A percentile compares a stretch with the other conserved stretches of the same genome.
These are phyloP conservation scores for Passer domesticus DNA, from an alignment of 2,113 vertebrate genomes.

Conservation along the genomic window DNA sequence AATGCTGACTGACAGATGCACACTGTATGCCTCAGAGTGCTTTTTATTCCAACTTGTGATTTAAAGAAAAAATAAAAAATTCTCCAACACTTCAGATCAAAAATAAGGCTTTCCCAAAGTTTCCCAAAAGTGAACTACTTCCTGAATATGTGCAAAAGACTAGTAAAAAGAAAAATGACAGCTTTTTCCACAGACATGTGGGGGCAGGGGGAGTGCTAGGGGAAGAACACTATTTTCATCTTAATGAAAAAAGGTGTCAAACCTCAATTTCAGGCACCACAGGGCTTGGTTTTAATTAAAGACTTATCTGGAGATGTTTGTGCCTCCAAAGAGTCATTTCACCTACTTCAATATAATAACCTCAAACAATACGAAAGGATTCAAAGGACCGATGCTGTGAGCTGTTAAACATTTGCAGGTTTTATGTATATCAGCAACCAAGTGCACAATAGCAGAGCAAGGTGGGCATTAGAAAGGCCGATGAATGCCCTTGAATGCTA, in stretches of 20 bases:
- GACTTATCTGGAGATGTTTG: not conserved
- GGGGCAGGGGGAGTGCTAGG: rapidly evolving
- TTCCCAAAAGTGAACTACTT: not conserved
- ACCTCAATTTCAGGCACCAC: not conserved
- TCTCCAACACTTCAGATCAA: not conserved
- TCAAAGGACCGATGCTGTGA: not conserved
- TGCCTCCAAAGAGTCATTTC: not conserved
- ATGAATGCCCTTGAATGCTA: not conserved
- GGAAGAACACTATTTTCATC: not conserved
- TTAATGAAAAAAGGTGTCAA: not conserved
- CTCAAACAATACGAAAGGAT: not conserved
- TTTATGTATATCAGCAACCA: not conserved
- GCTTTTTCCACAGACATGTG: rapidly evolving
- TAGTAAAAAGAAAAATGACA: not conserved
- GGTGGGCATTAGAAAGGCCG: not conserved
- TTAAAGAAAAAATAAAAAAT: not conserved
- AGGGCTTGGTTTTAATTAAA: not conserved
- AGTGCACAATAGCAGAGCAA: not conserved
- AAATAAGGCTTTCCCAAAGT: not conserved
- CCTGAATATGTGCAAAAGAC: not conserved
- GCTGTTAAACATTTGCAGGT: not conserved
- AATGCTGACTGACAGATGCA: not conserved
- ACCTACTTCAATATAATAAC: not conserved
- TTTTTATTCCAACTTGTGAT: not conserved
- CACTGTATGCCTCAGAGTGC: not conserved